phyloP scores from a whole-genome alignment of 2,113 vertebrate species.

The Thermophis baileyi region DNA sequence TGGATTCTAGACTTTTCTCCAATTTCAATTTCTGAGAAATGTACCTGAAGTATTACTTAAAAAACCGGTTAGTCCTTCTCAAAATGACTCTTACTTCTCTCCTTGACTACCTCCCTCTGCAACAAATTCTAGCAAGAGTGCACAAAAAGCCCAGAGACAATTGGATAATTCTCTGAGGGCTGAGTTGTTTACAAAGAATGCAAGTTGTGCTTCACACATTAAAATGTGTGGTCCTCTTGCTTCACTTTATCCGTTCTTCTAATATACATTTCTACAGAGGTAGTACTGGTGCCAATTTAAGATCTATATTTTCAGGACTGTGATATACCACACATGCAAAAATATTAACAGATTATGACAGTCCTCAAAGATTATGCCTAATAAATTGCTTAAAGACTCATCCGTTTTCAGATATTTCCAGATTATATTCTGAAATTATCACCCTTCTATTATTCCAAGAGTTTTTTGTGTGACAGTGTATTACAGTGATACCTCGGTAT shows the following conservation, averaged over 20 bases:
- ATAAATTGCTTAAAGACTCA: neutral
- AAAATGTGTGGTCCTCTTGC: neutral
- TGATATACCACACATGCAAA: neutral
- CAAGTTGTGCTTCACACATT: neutral
- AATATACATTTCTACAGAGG: neutral
- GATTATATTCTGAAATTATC: neutral
- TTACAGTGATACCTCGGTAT: neutral
- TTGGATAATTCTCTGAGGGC: neutral
- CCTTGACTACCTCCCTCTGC: neutral
- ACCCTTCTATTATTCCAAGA: neutral
- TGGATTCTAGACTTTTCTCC: neutral
- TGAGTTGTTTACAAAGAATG: neutral
- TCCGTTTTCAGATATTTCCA: neutral
- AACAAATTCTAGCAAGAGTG: neutral
- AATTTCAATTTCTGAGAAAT: neutral
- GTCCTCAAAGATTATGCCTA: neutral
- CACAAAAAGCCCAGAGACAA: neutral
- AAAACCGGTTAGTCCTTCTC: constrained; percentile 15
- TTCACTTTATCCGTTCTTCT: neutral
- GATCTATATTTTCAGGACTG: neutral
- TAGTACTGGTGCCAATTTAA: neutral
- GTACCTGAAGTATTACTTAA: neutral
- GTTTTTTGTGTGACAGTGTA: neutral
- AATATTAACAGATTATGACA: neutral
- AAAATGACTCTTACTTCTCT: neutral